phyloP scores from a whole-genome alignment of 1,140 invertebrate species.

The Tetramorium alpestre region DNA sequence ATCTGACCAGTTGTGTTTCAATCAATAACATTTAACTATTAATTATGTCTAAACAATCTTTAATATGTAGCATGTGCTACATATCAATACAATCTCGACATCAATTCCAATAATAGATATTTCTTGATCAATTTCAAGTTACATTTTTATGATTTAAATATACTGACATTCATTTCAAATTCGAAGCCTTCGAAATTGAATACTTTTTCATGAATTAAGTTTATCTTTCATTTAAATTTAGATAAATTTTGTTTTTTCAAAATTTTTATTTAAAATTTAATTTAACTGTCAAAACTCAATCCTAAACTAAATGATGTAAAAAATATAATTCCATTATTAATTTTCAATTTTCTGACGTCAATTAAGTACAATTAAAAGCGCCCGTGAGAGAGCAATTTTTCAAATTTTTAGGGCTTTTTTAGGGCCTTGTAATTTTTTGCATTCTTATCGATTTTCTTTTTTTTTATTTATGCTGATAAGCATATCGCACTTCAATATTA shows the following conservation, averaged over 20 bases:
- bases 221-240: background rate
- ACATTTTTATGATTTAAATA: constrained; percentile 1
- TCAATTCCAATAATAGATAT: constrained; percentile 5
- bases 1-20: background rate
- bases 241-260: background rate
- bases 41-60: background rate
- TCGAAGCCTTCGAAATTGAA: background rate
- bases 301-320: background rate
- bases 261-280: background rate
- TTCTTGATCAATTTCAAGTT: background rate
- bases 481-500: background rate
- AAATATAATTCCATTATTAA: background rate
- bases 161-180: background rate
- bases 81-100: background rate
- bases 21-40: background rate
- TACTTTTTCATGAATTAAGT: background rate
- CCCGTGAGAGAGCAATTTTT: background rate
- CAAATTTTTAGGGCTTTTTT: background rate
- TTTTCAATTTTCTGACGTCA: background rate
- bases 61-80: background rate
- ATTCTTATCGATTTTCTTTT: background rate
- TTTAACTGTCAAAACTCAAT: background rate
- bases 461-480: background rate
- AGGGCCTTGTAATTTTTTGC: background rate
- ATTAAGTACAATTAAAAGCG: background rate